Percentiles rank a stretch among this genome's conserved stretches.
phyloP scores from a whole-genome alignment of 2,113 vertebrate genomes.

The Dinomys branickii region DNA sequence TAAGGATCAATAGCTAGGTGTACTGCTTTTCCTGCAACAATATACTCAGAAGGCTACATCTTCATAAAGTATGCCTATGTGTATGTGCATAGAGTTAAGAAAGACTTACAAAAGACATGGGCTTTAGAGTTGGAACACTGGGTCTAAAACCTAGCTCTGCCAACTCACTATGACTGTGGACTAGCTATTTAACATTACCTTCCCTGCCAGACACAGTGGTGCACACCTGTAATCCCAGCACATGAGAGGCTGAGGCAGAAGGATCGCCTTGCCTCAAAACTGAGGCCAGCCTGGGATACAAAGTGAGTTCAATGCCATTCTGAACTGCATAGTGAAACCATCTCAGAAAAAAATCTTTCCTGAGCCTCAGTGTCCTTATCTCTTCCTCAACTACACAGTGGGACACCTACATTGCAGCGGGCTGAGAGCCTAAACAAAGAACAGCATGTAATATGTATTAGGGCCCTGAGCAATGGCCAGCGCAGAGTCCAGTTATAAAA shows the following conservation, averaged over 20 bases:
- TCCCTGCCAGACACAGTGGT: neutral
- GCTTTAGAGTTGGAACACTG: neutral
- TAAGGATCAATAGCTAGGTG: neutral
- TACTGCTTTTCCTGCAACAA: neutral
- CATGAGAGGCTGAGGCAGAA: neutral
- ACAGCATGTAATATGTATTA: neutral
- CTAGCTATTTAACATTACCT: neutral
- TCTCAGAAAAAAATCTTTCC: neutral
- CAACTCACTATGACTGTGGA: neutral
- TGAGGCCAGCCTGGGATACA: neutral
- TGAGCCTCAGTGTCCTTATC: neutral
- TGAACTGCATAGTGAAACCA: neutral
- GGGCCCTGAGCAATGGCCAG: neutral
- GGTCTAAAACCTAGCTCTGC: neutral
- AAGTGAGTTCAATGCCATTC: neutral
- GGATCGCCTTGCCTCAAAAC: neutral
- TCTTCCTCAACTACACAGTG: conserved; percentile 15
- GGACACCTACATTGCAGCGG: neutral
- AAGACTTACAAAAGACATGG: neutral
- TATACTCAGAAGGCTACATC: neutral
- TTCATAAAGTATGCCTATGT: neutral
- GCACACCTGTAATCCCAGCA: neutral
- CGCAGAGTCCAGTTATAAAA: neutral
- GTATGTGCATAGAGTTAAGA: neutral
- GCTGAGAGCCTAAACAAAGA: neutral